Conservation (phyloP, 1,140 invertebrate genomes). For the Physella acuta region DNA sequence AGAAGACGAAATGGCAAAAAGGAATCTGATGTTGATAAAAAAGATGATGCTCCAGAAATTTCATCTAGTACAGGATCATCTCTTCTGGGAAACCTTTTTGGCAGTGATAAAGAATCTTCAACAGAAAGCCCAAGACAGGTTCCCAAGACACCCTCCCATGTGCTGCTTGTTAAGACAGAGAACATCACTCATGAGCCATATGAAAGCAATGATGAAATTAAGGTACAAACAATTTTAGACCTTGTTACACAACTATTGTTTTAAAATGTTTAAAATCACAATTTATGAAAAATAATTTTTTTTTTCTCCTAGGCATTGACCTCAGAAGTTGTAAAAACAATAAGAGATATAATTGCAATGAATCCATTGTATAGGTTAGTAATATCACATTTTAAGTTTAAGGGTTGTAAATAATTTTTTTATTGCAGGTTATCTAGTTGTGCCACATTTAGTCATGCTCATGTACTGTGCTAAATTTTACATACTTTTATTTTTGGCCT, state of each 20-base stretch:
- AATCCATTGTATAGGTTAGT: conserved; percentile 84
- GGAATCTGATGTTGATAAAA: conserved; percentile 17
- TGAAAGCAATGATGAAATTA: conserved; percentile 90
- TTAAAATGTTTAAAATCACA: too few species aligned
- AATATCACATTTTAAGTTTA: not conserved
- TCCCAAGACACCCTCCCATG: conserved; percentile 35
- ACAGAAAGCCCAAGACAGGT: conserved; percentile 30
- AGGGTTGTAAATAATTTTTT: not conserved
- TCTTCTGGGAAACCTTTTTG: conserved; percentile 14
- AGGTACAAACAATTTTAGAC: conserved; percentile 65
- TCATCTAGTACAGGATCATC: not conserved
- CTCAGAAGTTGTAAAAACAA: conserved; percentile 97
- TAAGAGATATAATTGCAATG: conserved; percentile 92
- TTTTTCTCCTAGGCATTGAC: conserved; percentile 74
- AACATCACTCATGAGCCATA: conserved; percentile 90
- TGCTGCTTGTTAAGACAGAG: conserved; percentile 93
- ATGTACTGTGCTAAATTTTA: not conserved
- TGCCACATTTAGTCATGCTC: not conserved
- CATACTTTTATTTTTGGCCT: not conserved
- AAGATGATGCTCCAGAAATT: not conserved
- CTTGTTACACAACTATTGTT: not conserved
- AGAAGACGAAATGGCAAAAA: conserved; percentile 27
- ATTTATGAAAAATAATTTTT: not conserved
- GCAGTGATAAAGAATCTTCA: conserved; percentile 12
- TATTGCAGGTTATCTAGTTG: not conserved